These are phyloP conservation scores for Lycaena phlaeas DNA, from an alignment of 2,888 invertebrate genomes.

Conservation along the genomic window DNA sequence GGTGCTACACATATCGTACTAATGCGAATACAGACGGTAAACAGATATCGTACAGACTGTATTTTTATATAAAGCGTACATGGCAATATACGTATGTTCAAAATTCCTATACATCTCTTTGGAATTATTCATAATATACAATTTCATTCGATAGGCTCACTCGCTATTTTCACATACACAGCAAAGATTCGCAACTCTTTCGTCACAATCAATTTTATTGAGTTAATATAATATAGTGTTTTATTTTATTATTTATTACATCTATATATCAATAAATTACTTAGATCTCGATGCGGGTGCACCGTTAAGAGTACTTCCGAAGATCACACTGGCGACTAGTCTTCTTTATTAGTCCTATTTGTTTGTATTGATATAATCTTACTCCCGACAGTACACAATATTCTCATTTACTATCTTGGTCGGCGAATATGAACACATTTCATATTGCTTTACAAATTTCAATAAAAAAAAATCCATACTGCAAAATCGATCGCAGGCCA, in stretches of 20 bases:
- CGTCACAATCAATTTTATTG: not conserved
- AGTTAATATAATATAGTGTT: not conserved
- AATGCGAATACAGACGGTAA: slow-evolving; percentile 2
- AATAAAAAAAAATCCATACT: slow-evolving; percentile 5
- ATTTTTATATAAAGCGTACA: slow-evolving; percentile 15
- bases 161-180: slow-evolving; percentile 6
- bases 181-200: slow-evolving; percentile 5
- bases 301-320: not conserved
- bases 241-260: not conserved
- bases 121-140: slow-evolving; percentile 28
- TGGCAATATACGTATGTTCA: slow-evolving; percentile 52
- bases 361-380: not conserved
- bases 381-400: not conserved
- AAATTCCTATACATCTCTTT: slow-evolving; percentile 51
- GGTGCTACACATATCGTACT: slow-evolving; percentile 32
- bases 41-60: too few species aligned
- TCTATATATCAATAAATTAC: slow-evolving; percentile 6
- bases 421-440: slow-evolving; percentile 22
- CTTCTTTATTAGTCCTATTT: not conserved
- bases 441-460: slow-evolving; percentile 21
- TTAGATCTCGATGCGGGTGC: not conserved
- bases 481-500: not conserved
- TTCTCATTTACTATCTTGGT: slow-evolving; percentile 4
- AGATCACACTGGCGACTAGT: slow-evolving; percentile 7
- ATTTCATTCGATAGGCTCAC: not conserved